Percentiles rank a stretch among this genome's conserved stretches.
Conservation (phyloP, 2,888 invertebrate species). For the Eupithecia inturbata region DNA sequence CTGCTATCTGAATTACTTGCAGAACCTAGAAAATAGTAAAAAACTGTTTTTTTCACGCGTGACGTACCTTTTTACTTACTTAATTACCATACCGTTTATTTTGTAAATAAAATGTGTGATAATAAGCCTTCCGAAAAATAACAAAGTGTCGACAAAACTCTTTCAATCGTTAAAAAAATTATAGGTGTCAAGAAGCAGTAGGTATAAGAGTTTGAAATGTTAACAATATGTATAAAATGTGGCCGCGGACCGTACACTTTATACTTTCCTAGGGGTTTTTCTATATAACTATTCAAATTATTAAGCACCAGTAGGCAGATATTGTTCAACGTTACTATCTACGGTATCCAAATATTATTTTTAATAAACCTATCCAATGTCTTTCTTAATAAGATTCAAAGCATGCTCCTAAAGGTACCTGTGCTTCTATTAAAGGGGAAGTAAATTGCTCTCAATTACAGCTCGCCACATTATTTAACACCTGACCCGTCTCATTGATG, state of each 20-base stretch:
- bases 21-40: too few species aligned
- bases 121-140: not conserved
- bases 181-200: not conserved
- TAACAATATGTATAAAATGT: not conserved
- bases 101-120: not conserved
- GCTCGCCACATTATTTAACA: constrained; percentile 49
- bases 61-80: not conserved
- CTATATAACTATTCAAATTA: not conserved
- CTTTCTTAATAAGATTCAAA: not conserved
- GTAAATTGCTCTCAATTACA: constrained; percentile 55
- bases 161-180: too few species aligned
- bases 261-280: not conserved
- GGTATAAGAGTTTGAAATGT: too few species aligned
- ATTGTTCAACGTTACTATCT: not conserved
- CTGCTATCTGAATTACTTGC: too few species aligned
- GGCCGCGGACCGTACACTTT: not conserved
- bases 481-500: constrained; percentile 51
- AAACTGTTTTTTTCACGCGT: too few species aligned
- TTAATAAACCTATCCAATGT: not conserved
- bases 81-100: not conserved
- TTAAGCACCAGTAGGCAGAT: not conserved
- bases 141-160: too few species aligned
- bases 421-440: constrained; percentile 27
- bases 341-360: not conserved
- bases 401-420: not conserved